Conservation (phyloP, 1,140 invertebrate species). For the Hylyphantes graminicola region DNA sequence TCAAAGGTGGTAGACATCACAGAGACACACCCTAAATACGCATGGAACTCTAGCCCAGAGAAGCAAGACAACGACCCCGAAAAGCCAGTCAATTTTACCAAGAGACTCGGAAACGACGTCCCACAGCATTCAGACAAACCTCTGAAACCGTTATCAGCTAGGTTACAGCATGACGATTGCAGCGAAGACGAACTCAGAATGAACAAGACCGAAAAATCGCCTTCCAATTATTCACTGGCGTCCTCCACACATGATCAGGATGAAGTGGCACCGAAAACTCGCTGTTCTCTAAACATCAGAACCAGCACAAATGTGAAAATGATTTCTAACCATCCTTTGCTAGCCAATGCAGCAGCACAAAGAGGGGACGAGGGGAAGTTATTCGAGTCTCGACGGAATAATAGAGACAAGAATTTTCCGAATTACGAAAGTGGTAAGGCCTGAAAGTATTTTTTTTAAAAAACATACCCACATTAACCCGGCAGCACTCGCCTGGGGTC, state of each 20-base stretch:
- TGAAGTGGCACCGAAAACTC: background rate
- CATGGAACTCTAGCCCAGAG: constrained; percentile 25
- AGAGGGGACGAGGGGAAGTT: constrained; percentile 7
- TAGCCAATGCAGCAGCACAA: background rate
- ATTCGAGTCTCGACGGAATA: constrained; percentile 18
- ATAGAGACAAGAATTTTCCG: background rate
- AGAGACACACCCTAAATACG: constrained; percentile 45
- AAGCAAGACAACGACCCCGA: constrained; percentile 42
- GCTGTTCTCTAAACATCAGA: constrained; percentile 51
- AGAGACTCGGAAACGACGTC: background rate
- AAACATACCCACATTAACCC: background rate
- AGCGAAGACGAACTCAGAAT: constrained; percentile 86
- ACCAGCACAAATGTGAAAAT: constrained; percentile 35
- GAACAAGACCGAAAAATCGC: constrained; percentile 92
- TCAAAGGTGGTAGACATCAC: constrained; percentile 7
- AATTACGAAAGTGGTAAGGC: constrained; percentile 26
- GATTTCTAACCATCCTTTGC: constrained; percentile 30
- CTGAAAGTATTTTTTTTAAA: background rate
- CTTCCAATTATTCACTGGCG: constrained; percentile 78
- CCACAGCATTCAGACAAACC: background rate
- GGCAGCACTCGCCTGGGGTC: no score
- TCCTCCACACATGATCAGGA: constrained; percentile 27
- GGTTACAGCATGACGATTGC: constrained; percentile 4
- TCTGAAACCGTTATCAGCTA: background rate
- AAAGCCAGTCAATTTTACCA: constrained; percentile 13